Conservation (phyloP, 2,113 vertebrate genomes). For the Syngnathus typhle region DNA sequence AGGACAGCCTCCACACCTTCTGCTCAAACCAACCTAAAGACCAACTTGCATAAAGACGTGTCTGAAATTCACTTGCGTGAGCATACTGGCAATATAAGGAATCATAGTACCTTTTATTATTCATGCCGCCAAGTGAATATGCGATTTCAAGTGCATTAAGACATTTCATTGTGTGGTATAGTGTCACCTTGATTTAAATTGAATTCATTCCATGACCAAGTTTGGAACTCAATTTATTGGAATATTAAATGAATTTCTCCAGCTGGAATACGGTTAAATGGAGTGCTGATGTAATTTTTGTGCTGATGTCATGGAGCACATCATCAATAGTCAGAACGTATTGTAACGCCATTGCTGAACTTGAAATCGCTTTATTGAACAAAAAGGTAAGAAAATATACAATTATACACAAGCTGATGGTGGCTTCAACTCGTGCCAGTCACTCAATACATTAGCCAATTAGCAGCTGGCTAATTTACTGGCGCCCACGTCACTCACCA, state of each 20-base stretch:
- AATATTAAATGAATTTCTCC: no score
- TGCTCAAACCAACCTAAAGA: constrained; percentile 29
- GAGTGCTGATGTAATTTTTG: no score
- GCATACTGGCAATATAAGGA: constrained; percentile 8
- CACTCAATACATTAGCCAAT: no score
- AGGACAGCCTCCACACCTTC: constrained; percentile 54
- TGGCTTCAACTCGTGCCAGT: no score
- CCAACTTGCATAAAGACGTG: not conserved
- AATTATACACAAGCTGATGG: no score
- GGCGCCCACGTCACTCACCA: not conserved
- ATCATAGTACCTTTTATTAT: constrained; percentile 27
- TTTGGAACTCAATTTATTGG: not conserved
- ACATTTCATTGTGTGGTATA: not conserved
- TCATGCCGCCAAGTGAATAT: constrained; percentile 18
- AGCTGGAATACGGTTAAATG: no score
- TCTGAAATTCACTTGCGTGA: not conserved
- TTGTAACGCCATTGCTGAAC: no score
- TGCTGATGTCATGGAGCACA: no score
- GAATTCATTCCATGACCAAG: not conserved
- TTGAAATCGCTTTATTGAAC: no score
- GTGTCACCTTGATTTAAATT: not conserved
- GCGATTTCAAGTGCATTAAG: constrained; percentile 15
- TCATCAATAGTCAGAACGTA: no score
- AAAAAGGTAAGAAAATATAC: no score
- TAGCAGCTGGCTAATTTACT: not conserved